These are phyloP conservation scores for Syngnathoides biaculeatus DNA, from an alignment of 2,113 vertebrate species.

Conservation along the genomic window DNA sequence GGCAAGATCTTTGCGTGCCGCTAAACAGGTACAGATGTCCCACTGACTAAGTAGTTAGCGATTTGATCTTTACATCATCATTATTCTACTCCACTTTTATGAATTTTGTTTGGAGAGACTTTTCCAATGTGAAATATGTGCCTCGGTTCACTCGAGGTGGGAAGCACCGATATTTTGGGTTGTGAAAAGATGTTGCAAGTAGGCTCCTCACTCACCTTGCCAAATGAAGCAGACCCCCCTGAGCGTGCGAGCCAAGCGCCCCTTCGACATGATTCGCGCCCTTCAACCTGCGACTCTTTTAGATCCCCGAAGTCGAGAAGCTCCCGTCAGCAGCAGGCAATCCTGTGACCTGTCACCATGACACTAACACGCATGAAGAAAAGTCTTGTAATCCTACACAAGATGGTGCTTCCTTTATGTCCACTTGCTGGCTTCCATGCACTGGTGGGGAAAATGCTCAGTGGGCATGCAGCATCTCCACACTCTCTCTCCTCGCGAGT, in stretches of 20 bases:
- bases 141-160: too few species aligned
- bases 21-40: not conserved
- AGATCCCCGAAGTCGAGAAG: constrained; percentile 33
- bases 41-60: not conserved
- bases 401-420: constrained; percentile 31
- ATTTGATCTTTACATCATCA: too few species aligned
- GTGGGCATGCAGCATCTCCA: constrained; percentile 45
- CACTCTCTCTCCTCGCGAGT: constrained; percentile 26
- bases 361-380: constrained; percentile 32
- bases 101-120: not conserved
- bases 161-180: not conserved
- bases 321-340: constrained; percentile 48
- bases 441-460: constrained; percentile 43
- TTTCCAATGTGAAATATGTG: not conserved
- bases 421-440: constrained; percentile 48
- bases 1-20: not conserved
- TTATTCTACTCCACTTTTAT: not conserved
- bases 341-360: constrained; percentile 48
- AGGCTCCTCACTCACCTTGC: constrained; percentile 65
- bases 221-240: constrained; percentile 56
- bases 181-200: not conserved
- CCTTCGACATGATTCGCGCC: constrained; percentile 62
- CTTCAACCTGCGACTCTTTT: constrained; percentile 22
- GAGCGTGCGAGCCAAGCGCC: constrained; percentile 64
- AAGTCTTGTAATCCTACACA: constrained; percentile 42